phyloP scores from a whole-genome alignment of 30 jellyfish, hydroid and myxozoan species.

The Clytia hemisphaerica region DNA sequence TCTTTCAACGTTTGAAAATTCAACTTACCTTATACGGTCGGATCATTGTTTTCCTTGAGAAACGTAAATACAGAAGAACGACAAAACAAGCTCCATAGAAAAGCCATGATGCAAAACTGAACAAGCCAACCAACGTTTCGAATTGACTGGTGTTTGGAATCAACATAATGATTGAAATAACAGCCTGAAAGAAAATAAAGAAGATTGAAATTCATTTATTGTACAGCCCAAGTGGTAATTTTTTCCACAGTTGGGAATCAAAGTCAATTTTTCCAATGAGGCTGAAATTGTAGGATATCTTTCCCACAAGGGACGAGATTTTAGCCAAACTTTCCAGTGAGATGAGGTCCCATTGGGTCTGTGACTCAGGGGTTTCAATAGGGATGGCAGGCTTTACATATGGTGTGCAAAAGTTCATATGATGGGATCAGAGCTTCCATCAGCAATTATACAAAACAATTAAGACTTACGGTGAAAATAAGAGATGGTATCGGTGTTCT shows the following conservation, averaged over 20 bases:
- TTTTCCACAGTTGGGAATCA: too few relatives aligned
- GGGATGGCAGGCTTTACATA: background rate
- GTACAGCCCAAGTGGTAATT: too few relatives aligned
- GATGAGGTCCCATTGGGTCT: too few relatives aligned
- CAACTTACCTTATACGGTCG: constrained; percentile 85
- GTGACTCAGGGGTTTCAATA: too few relatives aligned
- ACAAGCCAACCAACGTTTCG: constrained; percentile 54
- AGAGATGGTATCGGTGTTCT: constrained; percentile 88
- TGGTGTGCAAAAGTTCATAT: too few relatives aligned
- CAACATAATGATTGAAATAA: constrained; percentile 64
- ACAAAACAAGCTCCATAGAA: constrained; percentile 72
- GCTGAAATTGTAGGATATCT: background rate
- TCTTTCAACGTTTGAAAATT: too few relatives aligned
- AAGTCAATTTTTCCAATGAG: too few relatives aligned
- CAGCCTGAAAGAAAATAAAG: constrained; percentile 37
- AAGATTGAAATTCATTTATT: background rate
- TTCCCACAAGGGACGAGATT: too few relatives aligned
- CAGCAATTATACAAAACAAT: background rate
- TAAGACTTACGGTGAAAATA: constrained; percentile 57
- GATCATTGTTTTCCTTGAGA: constrained; percentile 39
- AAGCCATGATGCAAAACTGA: constrained; percentile 92
- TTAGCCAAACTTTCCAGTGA: too few relatives aligned
- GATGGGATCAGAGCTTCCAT: background rate
- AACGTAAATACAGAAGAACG: constrained; percentile 47
- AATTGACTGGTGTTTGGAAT: constrained; percentile 81